A percentile compares a stretch with the other conserved stretches of the same genome.
Conservation (phyloP, 2,797 vertebrate species). For the Petrocephalus sullivani region DNA sequence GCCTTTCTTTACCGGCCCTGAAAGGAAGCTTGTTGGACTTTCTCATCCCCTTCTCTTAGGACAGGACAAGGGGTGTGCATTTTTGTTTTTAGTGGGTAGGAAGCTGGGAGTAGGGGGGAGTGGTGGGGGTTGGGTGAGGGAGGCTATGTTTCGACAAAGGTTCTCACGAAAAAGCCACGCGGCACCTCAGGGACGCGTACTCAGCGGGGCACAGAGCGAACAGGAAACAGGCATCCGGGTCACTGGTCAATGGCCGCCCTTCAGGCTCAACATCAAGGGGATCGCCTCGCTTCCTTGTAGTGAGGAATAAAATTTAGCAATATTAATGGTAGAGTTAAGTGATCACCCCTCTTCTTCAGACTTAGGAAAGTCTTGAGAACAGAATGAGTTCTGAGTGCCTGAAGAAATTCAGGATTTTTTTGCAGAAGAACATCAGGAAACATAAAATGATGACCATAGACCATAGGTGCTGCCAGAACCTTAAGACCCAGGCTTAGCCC, state of each 20-base stretch:
- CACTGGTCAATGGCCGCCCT: conserved; percentile 13
- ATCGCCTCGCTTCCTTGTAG: not conserved
- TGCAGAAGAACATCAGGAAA: not conserved
- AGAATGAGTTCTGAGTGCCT: not conserved
- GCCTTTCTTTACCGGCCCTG: conserved; percentile 33
- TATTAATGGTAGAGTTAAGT: not conserved
- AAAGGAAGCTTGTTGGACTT: conserved; percentile 48
- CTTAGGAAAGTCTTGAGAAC: not conserved
- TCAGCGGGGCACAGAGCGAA: conserved; percentile 21
- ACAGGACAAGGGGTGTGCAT: conserved; percentile 49
- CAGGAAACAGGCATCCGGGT: conserved; percentile 19
- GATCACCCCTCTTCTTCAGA: not conserved
- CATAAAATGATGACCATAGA: not conserved
- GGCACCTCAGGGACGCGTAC: conserved; percentile 28
- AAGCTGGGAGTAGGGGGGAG: conserved; percentile 28
- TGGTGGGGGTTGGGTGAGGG: not conserved
- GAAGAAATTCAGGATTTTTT: not conserved
- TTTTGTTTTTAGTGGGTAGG: conserved; percentile 27
- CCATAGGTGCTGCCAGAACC: not conserved
- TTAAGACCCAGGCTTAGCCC: not conserved
- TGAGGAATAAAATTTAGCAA: not conserved
- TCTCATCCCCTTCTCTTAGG: conserved; percentile 36
- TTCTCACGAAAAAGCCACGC: conserved; percentile 31
- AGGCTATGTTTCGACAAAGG: not conserved
- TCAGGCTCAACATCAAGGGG: not conserved